These are phyloP conservation scores for Sparidentex hasta DNA, from an alignment of 2,797 vertebrate genomes.

Conservation along the genomic window DNA sequence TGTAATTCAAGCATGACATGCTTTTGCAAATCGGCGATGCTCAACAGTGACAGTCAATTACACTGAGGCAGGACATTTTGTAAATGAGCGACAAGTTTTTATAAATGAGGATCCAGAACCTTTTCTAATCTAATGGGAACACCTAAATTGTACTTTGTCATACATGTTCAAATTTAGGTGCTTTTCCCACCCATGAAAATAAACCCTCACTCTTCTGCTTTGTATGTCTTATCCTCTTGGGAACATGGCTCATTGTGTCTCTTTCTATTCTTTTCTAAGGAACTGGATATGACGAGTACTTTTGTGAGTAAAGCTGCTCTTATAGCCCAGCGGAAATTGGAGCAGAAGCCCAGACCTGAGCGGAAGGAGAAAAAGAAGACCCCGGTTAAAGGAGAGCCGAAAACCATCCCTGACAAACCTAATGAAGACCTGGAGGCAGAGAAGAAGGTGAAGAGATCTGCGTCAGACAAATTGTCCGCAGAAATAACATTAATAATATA, in stretches of 20 bases:
- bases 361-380: conserved; percentile 70
- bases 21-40: not conserved
- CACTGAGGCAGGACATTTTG: not conserved
- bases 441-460: conserved; percentile 50
- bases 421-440: conserved; percentile 13
- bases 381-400: conserved; percentile 52
- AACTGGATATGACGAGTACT: conserved; percentile 83
- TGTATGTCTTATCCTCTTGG: not conserved
- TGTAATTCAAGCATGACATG: not conserved
- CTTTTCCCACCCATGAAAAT: too few species aligned
- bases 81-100: not conserved
- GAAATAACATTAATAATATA: not conserved
- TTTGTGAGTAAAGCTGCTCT: conserved; percentile 87
- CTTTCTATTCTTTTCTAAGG: conserved; percentile 56
- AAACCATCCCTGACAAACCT: conserved; percentile 5
- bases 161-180: too few species aligned
- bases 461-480: not conserved
- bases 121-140: too few species aligned
- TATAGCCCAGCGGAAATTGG: conserved; percentile 81
- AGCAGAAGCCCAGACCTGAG: conserved; percentile 74
- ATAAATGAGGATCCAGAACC: too few species aligned
- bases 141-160: too few species aligned
- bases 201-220: not conserved
- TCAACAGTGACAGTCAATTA: not conserved
- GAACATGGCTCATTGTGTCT: not conserved